Conservation (phyloP, 2,797 vertebrate species). For the Lutjanus argentimaculatus region DNA sequence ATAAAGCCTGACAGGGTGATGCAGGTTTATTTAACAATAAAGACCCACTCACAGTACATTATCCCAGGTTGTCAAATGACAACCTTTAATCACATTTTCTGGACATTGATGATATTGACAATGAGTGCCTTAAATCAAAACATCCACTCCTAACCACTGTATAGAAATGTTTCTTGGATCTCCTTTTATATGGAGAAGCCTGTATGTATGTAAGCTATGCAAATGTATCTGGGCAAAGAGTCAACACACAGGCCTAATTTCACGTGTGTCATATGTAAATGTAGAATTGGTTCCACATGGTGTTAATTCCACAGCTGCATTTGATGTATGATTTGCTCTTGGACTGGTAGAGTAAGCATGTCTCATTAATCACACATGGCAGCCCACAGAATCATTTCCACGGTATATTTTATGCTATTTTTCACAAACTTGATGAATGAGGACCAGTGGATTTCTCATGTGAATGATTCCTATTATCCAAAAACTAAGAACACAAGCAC, state of each 20-base stretch:
- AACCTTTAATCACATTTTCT: not conserved
- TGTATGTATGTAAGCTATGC: constrained; percentile 6
- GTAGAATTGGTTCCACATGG: constrained; percentile 41
- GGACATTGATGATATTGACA: not conserved
- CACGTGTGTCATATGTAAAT: constrained; percentile 32
- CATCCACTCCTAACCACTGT: not conserved
- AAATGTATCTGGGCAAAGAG: constrained; percentile 21
- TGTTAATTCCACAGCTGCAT: constrained; percentile 39
- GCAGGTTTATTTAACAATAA: too few relatives aligned
- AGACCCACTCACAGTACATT: too few relatives aligned
- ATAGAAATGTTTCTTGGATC: not conserved
- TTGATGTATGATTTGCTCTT: constrained; percentile 48
- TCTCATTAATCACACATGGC: constrained; percentile 57
- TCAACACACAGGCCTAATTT: constrained; percentile 35
- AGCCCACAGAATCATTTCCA: constrained; percentile 44
- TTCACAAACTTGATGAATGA: constrained; percentile 50
- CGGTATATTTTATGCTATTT: constrained; percentile 43
- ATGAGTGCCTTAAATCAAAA: not conserved
- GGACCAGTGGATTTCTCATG: not conserved
- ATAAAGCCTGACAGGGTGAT: too few relatives aligned
- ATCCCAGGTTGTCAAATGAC: not conserved
- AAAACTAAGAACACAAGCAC: constrained; percentile 15
- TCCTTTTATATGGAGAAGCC: not conserved
- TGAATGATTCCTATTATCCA: constrained; percentile 32
- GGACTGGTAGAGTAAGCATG: not conserved